Percentiles rank a stretch among this genome's conserved stretches.
Evolutionary conservation across 1,140 invertebrate genomes (phyloP).

Genomic region (Mesaphorura yosii): DNA sequence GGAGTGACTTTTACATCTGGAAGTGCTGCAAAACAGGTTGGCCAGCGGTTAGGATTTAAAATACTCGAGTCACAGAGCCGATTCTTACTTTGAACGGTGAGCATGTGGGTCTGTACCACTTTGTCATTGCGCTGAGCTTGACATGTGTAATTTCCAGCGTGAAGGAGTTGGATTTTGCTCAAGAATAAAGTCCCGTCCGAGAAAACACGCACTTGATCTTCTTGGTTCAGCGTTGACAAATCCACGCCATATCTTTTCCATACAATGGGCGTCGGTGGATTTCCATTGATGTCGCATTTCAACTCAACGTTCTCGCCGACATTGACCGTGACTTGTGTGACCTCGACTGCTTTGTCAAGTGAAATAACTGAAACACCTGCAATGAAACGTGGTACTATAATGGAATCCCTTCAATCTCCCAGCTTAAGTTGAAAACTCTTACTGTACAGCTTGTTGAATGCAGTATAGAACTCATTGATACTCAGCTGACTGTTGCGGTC

Average conservation of each 20-base stretch:
- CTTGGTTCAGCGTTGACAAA: constrained; percentile 50
- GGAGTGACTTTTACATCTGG: constrained; percentile 58
- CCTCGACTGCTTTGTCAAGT: constrained; percentile 58
- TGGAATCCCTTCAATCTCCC: constrained; percentile 6
- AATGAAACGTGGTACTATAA: constrained; percentile 27
- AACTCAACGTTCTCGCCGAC: constrained; percentile 69
- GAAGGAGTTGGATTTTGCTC: constrained; percentile 58
- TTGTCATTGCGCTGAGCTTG: constrained; percentile 60
- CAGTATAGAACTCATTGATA: constrained; percentile 61
- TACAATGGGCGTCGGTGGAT: constrained; percentile 55
- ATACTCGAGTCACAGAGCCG: too few relatives aligned
- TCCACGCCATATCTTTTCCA: constrained; percentile 60
- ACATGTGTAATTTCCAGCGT: constrained; percentile 70
- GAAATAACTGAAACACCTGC: constrained; percentile 59
- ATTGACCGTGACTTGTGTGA: constrained; percentile 53
- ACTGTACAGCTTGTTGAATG: constrained; percentile 66
- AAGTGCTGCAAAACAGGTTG: constrained; percentile 46
- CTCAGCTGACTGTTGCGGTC: constrained; percentile 53
- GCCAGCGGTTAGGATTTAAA: too few relatives aligned
- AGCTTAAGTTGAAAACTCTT: constrained; percentile 33
- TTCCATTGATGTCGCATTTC: constrained; percentile 61
- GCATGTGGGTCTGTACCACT: constrained; percentile 61
- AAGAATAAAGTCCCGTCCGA: constrained; percentile 63
- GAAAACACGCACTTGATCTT: constrained; percentile 53
- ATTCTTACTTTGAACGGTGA: constrained; percentile 64